Base-by-base conservation (phyloP, 2,888 invertebrate species). In the Crematogaster levior region DNA sequence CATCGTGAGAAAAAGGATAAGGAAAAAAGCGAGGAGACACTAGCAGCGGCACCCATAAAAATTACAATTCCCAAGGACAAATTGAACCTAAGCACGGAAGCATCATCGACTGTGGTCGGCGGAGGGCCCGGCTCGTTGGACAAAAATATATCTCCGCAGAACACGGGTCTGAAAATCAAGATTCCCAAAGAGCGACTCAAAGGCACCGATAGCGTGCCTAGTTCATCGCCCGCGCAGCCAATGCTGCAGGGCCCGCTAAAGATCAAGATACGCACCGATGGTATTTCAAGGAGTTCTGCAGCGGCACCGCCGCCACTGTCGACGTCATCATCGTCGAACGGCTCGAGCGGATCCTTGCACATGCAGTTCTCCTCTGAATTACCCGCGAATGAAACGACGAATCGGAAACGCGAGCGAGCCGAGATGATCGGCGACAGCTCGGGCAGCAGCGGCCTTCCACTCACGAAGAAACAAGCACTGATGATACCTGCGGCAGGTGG, bases 241-340 rank as follows among this genome's bases (percentile, higher is more conserved):
- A 66, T 90, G 9, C 82, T 88, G 3, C 93, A 93, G 66, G 92
- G 91, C 3, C 93, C 94, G 0, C 94, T 97, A 58, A 97, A 97
- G 94, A 97, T 98, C 90, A 98, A 97, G 95, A 97, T 98, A 87
- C 96, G 97, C 37, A 97, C 97, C 91, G 97, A 97, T 37, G 96
- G 96, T 81, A 95, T 97, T 65, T 96, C 96, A 86, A 95, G 91
- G 48, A 90, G 88, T 80, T 86, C 81, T 7, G 66, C 85, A 15
- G 79, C 74, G 12, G 75, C 87, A 24, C 88, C 93, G 90, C 83
- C 89, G 86, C 88, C 93, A 90, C 81, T 89, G 87, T 7, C 24
- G 18, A 15, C 15, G 6, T 27, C 63, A 12, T 87, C 84, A 0
- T 61, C 82, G n/a, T 80, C 85, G 12, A 81, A 82, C 72, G 72